Evolutionary conservation across 2,113 vertebrate genomes (phyloP), one percentile per base, ranked within the genome.

Genomic region (Urocolius indicus): DNA sequence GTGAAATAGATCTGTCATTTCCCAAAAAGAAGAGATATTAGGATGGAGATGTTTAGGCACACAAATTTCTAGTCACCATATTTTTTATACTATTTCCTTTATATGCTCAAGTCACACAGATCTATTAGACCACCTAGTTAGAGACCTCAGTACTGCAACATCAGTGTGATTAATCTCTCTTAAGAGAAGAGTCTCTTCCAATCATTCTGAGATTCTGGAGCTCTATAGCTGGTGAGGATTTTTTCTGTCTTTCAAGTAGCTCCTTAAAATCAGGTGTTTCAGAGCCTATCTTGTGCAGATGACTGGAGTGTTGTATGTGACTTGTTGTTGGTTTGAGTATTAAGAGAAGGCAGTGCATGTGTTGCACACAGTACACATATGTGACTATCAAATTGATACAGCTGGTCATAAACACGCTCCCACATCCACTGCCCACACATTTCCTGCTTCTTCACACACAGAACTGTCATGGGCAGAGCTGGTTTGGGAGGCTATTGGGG

Each of bases 291-390:
- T 69, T 32, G 22, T 10, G 26, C 13, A 48, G 49, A 9, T 18
- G 54, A 63, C 52, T 7, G 1, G 19, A 61, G 26, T 20, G 12
- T 16, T 77, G 54, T 17, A 41, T 1, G 27, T 2, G 16, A 23
- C 27, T 21, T 45, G 5, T 2, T 41, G 46, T 8, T 51, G 57
- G 12, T 13, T 27, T 58, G 69, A 10, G 19, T n/a, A 27, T 67
- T 58, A 75, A 71, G 72, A 74, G 36, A 74, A 34, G 49, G 73
- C 80, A 52, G 29, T 2, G 3, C 2, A 45, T 5, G 23, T 20
- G 3, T 4, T 27, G n/a, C 45, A 43, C 57, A 55, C 2, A 1
- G 34, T 11, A n/a, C 30, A 1, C 3, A 5, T 29, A 52, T 1
- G 5, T n/a, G 30, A 29, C 62, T 26, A 5, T 0, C 22, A 58